A percentile compares a stretch with the other conserved stretches of the same genome.
These are phyloP conservation scores for Phocoena phocoena DNA, from an alignment of 2,113 vertebrate genomes.

Conservation along the genomic window DNA sequence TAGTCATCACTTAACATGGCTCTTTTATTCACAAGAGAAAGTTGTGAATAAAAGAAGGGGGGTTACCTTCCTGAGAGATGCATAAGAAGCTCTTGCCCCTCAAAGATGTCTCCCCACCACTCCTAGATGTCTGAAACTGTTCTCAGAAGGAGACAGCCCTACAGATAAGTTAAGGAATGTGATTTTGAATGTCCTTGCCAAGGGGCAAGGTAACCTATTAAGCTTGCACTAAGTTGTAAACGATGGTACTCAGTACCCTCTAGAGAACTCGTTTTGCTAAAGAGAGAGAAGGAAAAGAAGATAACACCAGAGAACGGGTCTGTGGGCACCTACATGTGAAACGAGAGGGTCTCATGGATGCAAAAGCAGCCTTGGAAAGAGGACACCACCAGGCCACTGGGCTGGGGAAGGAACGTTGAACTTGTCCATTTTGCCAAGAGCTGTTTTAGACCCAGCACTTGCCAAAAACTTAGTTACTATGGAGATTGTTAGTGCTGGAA, in stretches of 20 bases:
- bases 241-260: neutral
- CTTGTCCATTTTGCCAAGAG: neutral
- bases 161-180: neutral
- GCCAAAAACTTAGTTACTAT: neutral
- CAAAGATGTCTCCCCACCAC: neutral
- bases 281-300: neutral
- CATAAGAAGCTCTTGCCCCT: neutral
- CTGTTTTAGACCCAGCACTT: neutral
- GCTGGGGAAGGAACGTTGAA: neutral
- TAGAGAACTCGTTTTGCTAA: neutral
- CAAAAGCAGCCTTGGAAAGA: neutral
- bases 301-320: neutral
- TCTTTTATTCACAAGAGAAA: neutral
- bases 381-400: neutral
- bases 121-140: neutral
- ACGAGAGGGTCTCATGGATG: neutral
- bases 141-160: neutral
- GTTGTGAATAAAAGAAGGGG: neutral
- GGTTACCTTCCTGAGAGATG: neutral
- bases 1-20: neutral
- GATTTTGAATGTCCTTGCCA: neutral
- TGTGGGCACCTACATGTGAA: neutral
- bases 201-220: neutral
- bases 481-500: neutral
- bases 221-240: neutral